Evolutionary conservation across 2,888 invertebrate genomes (phyloP), one percentile per base, ranked within the genome.

Genomic region (Lochmaea capreae): DNA sequence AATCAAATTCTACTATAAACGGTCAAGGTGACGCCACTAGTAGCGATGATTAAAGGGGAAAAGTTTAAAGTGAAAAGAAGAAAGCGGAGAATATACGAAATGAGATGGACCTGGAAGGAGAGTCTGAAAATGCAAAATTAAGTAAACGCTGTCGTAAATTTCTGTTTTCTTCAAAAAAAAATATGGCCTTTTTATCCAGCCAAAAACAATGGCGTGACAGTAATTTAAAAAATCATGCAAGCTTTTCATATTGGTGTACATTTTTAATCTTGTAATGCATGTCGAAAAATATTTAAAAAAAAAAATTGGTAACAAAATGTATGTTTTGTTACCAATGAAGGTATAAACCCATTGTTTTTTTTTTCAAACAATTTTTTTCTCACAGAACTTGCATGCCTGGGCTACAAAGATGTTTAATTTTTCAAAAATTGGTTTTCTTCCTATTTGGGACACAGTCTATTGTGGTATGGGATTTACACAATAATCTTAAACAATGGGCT

Each of bases 391-490:
- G 80, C 80, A 80, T 81, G 80, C 76, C 72, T 79, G 79, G 80
- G 77, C 80, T 81, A 71, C 67, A 69, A 67, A 58, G 69, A 67
- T 14, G 59, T 59, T 75, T 72, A 18, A 26, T 18, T 22, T 11
- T 61, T 59, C 43, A 58, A 65, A 58, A 18, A 65, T 11, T 72
- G 67, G 16, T 69, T 69, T 57, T 39, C 33, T 62, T 66, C 57
- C 69, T 43, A 62, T 57, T n/a, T 67, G 65, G 59, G 58, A 67
- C 67, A 72, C 62, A 67, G 57, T 73, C 67, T 76, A 76, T 76
- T 83, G 82, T 83, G 82, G 82, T 83, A 83, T 82, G 82, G 82
- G 82, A 82, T 82, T 76, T 74, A 77, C 75, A 72, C 68, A 58
- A 72, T 71, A 67, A 66, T 70, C 67, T 62, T 68, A 73, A 74